Evolutionary conservation across 1,140 invertebrate genomes (phyloP).

Genomic region (Eupristina koningsbergeri): DNA sequence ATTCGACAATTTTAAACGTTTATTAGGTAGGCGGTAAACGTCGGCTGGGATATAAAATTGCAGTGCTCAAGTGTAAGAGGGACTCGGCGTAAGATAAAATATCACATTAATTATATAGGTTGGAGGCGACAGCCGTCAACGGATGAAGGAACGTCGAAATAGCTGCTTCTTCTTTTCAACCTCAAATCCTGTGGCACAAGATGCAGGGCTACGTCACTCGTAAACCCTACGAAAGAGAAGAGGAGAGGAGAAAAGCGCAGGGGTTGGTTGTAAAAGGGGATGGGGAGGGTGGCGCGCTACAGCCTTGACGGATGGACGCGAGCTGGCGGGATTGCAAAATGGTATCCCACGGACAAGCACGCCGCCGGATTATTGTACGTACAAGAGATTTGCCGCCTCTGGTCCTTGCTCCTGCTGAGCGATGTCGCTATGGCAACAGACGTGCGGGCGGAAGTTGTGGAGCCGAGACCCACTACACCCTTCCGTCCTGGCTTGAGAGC

Average conservation of each 20-base stretch:
- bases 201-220: not conserved
- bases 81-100: not conserved
- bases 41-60: too few species aligned
- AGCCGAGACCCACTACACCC: constrained; percentile 43
- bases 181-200: not conserved
- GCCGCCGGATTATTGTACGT: constrained; percentile 68
- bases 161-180: not conserved
- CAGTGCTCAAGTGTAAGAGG: too few species aligned
- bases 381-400: constrained; percentile 70
- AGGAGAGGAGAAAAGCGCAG: too few species aligned
- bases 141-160: not conserved
- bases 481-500: constrained; percentile 39
- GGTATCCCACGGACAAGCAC: constrained; percentile 57
- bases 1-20: constrained; percentile 21
- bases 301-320: constrained; percentile 40
- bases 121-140: not conserved
- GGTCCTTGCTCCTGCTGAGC: constrained; percentile 65
- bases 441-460: constrained; percentile 57
- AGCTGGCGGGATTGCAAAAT: constrained; percentile 62
- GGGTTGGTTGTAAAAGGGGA: too few species aligned
- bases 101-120: not conserved
- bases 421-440: constrained; percentile 70
- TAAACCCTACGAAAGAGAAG: not conserved
- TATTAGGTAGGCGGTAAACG: too few species aligned
- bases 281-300: not conserved